Base-by-base conservation (phyloP, 92 coral and sea anemone genomes). In the Meandrina meandrites region DNA sequence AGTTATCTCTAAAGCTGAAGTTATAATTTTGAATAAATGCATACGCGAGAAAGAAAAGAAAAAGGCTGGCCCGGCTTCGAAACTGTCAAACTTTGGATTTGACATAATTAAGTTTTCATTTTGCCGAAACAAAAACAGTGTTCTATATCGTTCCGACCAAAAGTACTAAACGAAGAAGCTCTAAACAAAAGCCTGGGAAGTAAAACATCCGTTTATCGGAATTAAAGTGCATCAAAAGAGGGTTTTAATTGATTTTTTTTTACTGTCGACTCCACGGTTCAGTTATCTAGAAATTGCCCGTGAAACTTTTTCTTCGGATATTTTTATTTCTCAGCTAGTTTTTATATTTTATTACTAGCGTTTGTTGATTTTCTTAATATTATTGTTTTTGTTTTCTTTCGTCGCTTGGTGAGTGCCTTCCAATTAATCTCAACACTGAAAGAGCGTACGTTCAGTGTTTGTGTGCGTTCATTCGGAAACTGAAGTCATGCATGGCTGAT, bases 1-100 rank as follows among this genome's bases (percentile, higher is more conserved):
- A 56, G 30, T 48, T 35, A 84, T 73, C 81, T 42, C 36, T 37
- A 42, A 42, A 28, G 66, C 37, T 32, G 21, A 36, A 81, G 85
- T 40, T 32, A 81, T 81, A 66, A 64, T 81, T 81, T 81, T 66
- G 75, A 18, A 42, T 68, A 42, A 64, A 81, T 81, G 85, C 28
- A 47, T 30, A 81, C 27, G 17, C 42, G 32, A 17, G 16, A 50
- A 18, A 45, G 53, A 79, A 31, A 34, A 6, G 16, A 31, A 21
- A 53, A 15, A 56, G n/a, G n/a, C 17, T 21, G 5, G 32, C 11
- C 31, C 16, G 71, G 34, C 12, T 53, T 34, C 30, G 34, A 56
- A 56, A 34, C 69, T 3, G 16, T 5, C 71, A 54, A 79, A 79
- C 70, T 54, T 31, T 1, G 34, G 51, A 34, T 27, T 34, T 32